phyloP scores from a whole-genome alignment of 2,113 vertebrate species.

The Bos javanicus region DNA sequence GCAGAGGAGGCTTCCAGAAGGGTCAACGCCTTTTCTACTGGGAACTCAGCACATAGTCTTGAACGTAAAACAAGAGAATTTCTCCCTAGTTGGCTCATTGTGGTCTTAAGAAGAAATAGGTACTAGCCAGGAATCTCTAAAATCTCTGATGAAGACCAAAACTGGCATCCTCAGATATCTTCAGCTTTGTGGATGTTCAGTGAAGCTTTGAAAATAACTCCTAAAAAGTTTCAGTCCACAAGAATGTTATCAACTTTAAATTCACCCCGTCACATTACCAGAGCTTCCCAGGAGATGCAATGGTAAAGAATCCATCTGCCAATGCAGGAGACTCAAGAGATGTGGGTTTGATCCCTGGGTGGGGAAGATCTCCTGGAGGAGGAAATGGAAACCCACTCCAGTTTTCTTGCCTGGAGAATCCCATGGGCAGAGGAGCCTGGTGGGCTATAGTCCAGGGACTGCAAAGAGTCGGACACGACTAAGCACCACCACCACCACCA shows the following conservation, averaged over 20 bases:
- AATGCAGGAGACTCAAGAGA: not conserved
- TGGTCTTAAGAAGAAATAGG: not conserved
- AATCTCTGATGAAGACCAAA: not conserved
- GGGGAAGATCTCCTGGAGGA: not conserved
- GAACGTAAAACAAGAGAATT: not conserved
- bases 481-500: not conserved
- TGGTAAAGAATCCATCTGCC: not conserved
- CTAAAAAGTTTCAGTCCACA: not conserved
- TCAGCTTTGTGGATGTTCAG: not conserved
- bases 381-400: not conserved
- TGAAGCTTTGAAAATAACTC: not conserved
- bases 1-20: not conserved
- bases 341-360: not conserved
- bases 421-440: not conserved
- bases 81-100: not conserved
- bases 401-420: not conserved
- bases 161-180: not conserved
- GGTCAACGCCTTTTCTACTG: not conserved
- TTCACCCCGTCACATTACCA: not conserved
- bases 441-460: not conserved
- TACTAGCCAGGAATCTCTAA: not conserved
- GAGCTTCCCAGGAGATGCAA: not conserved
- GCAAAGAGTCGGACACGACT: not conserved
- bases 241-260: not conserved
- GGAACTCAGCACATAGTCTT: not conserved